Evolutionary conservation across 2,797 vertebrate genomes (phyloP).

Genomic region (Orientallactaga sibirica): DNA sequence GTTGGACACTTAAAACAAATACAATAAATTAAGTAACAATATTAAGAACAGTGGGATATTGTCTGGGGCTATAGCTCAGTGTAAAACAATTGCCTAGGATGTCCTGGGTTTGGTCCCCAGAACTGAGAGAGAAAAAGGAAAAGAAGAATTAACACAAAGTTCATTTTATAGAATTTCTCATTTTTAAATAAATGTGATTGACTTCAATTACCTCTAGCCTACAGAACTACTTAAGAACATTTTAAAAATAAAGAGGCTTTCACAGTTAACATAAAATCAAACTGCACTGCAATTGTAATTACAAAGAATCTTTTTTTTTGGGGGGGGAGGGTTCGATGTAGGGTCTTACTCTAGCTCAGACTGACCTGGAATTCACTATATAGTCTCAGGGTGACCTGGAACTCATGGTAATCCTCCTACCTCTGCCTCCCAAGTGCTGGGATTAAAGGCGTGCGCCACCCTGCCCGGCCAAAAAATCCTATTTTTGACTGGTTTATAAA

Average conservation of each 20-base stretch:
- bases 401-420: no score
- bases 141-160: not conserved
- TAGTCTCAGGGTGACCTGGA: no score
- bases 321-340: no score
- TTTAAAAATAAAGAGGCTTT: slow-evolving; percentile 55
- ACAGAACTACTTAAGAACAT: slow-evolving; percentile 35
- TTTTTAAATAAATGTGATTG: slow-evolving; percentile 52
- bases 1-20: slow-evolving; percentile 49
- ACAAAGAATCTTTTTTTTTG: slow-evolving; percentile 31
- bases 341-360: no score
- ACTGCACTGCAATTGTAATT: slow-evolving; percentile 25
- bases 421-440: no score
- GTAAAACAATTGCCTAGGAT: not conserved
- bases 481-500: slow-evolving; percentile 42
- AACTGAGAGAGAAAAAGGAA: not conserved
- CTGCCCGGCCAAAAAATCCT: not conserved
- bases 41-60: slow-evolving; percentile 10
- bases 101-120: not conserved
- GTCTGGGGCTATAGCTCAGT: not conserved
- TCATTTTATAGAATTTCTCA: slow-evolving; percentile 12
- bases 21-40: slow-evolving; percentile 51
- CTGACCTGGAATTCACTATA: no score
- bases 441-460: no score
- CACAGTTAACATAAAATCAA: slow-evolving; percentile 49
- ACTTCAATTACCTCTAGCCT: slow-evolving; percentile 30